Evolutionary conservation across 2,113 vertebrate species (phyloP).

Genomic region (Greenwoodochromis staneri): DNA sequence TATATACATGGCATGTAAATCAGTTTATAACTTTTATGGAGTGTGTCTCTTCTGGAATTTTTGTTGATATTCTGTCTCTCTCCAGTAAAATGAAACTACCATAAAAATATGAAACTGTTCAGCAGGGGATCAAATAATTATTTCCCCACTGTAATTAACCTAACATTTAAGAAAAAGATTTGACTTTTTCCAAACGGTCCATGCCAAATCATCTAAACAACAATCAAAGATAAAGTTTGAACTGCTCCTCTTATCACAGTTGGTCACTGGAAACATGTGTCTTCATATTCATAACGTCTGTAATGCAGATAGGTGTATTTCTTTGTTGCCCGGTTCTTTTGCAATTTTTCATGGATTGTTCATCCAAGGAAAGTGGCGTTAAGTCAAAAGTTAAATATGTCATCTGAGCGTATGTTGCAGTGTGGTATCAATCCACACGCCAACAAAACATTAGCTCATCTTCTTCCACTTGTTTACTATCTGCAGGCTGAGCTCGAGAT

Average conservation of each 20-base stretch:
- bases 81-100: background rate
- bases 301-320: background rate
- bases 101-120: background rate
- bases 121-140: background rate
- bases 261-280: background rate
- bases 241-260: background rate
- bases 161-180: background rate
- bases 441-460: constrained; percentile 62
- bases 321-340: background rate
- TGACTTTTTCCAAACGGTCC: background rate
- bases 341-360: background rate
- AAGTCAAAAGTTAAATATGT: background rate
- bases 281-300: background rate
- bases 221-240: background rate
- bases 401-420: background rate
- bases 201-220: background rate
- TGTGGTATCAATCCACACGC: constrained; percentile 1
- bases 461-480: constrained; percentile 52
- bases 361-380: background rate
- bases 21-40: background rate
- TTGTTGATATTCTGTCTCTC: background rate
- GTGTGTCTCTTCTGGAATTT: background rate
- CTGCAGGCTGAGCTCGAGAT: constrained; percentile 19
- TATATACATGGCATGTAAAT: background rate
- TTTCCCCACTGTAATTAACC: background rate